phyloP scores from a whole-genome alignment of 2,113 vertebrate species.

The Notarius lentiginosus region DNA sequence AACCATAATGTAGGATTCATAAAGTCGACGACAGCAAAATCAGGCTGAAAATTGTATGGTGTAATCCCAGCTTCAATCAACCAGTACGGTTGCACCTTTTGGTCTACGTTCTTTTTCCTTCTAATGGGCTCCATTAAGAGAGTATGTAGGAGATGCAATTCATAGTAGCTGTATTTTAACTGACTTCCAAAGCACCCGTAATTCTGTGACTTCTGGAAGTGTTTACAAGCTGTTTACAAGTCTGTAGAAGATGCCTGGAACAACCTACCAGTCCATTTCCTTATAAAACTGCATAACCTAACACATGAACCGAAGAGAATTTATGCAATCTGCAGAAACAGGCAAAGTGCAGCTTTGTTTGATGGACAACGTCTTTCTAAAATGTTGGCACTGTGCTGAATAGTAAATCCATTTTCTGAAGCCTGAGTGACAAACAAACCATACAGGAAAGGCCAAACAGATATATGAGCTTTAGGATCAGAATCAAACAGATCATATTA shows the following conservation, averaged over 20 bases:
- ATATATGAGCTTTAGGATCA: constrained; percentile 45
- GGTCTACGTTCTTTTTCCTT: not conserved
- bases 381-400: not conserved
- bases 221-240: not conserved
- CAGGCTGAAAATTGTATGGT: not conserved
- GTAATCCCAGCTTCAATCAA: not conserved
- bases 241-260: not conserved
- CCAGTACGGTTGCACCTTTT: not conserved
- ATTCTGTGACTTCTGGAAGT: not conserved
- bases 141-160: not conserved
- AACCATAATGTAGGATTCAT: not conserved
- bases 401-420: not conserved
- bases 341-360: not conserved
- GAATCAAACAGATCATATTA: constrained; percentile 62
- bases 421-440: constrained; percentile 49
- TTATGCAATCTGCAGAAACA: not conserved
- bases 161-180: not conserved
- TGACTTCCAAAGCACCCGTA: not conserved
- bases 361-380: not conserved
- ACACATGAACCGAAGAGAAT: not conserved
- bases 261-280: not conserved
- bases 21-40: not conserved
- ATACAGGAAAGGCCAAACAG: constrained; percentile 30
- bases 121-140: not conserved
- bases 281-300: not conserved